A percentile compares a stretch with the other conserved stretches of the same genome.
phyloP scores from a whole-genome alignment of 2,797 vertebrate species.

The Taeniopygia guttata region DNA sequence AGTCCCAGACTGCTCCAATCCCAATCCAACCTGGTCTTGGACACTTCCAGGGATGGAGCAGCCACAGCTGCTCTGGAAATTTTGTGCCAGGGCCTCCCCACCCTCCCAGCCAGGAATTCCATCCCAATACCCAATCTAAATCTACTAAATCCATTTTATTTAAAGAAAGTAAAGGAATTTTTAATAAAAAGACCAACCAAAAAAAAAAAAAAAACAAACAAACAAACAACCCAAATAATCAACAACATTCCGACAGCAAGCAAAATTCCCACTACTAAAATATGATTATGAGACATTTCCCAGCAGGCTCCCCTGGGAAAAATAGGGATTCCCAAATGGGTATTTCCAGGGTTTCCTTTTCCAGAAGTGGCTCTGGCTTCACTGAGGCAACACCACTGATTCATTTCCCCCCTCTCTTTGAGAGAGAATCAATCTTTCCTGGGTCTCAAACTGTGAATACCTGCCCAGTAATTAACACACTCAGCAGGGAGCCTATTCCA shows the following conservation, averaged over 20 bases:
- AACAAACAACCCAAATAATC: background rate
- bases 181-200: background rate
- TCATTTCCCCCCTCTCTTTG: background rate
- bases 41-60: background rate
- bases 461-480: conserved; percentile 10
- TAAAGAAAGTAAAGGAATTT: background rate
- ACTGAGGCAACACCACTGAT: background rate
- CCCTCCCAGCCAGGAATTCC: background rate
- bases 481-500: background rate
- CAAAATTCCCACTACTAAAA: background rate
- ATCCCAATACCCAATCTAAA: background rate
- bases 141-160: background rate
- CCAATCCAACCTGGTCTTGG: background rate
- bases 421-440: background rate
- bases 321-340: background rate
- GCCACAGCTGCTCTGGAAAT: fast-evolving
- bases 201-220: too few relatives aligned
- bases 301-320: background rate
- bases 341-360: background rate
- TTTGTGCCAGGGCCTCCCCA: fast-evolving
- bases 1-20: background rate
- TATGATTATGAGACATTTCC: background rate
- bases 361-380: background rate
- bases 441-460: background rate
- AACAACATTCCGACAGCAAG: background rate